A percentile compares a stretch with the other conserved stretches of the same genome.
Conservation (phyloP, 2,888 invertebrate genomes). For the Chrysotoxum bicinctum region DNA sequence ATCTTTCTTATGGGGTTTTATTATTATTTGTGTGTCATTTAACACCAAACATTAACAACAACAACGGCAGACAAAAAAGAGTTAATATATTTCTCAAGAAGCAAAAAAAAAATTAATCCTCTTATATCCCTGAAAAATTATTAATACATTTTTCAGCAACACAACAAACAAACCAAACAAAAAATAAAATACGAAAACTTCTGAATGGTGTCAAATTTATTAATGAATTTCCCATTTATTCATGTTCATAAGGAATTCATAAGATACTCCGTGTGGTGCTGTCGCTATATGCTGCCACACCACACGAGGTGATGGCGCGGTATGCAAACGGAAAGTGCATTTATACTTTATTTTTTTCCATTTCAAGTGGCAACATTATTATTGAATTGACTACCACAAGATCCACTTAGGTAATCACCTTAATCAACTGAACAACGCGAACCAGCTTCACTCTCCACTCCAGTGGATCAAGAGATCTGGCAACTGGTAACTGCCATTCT, state of each 20-base stretch:
- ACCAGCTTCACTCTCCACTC: slow-evolving; percentile 6
- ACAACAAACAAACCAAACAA: neutral
- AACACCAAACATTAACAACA: slow-evolving; percentile 37
- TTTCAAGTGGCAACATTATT: slow-evolving; percentile 23
- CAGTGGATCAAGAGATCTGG: slow-evolving; percentile 33
- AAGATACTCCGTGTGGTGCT: neutral
- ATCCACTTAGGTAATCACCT: slow-evolving; percentile 70
- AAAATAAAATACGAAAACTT: slow-evolving; percentile 44
- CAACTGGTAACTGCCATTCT: neutral
- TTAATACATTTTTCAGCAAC: slow-evolving; percentile 42
- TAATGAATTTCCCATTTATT: slow-evolving; percentile 66
- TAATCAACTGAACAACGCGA: slow-evolving; percentile 57
- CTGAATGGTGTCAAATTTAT: slow-evolving; percentile 73
- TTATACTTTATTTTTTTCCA: neutral
- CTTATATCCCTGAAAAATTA: slow-evolving; percentile 59
- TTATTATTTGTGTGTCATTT: slow-evolving; percentile 38
- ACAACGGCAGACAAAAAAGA: neutral
- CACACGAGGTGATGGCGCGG: neutral
- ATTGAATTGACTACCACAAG: slow-evolving; percentile 46
- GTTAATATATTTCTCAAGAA: neutral
- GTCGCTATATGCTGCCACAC: neutral
- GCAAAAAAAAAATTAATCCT: slow-evolving; percentile 48
- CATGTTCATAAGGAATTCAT: neutral
- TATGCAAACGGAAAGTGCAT: slow-evolving; percentile 10
- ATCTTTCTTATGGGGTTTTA: slow-evolving; percentile 25